Conservation (phyloP, 2,113 vertebrate genomes). For the Hippocampus guttulatus region DNA sequence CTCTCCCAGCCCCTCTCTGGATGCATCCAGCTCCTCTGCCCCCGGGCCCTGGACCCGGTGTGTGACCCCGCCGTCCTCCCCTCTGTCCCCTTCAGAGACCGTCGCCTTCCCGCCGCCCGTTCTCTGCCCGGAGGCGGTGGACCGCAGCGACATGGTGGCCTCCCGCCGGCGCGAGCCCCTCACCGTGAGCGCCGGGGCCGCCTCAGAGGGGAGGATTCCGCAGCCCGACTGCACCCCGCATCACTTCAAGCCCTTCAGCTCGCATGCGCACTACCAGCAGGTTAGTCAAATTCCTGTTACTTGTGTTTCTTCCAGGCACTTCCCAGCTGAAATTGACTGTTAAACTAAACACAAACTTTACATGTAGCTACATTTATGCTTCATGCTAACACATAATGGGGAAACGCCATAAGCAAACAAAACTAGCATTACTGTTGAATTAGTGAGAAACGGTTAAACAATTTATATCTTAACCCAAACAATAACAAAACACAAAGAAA, state of each 20-base stretch:
- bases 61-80: constrained; percentile 48
- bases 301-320: not conserved
- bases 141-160: constrained; percentile 93
- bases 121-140: constrained; percentile 73
- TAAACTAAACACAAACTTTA: not conserved
- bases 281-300: constrained; percentile 33
- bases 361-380: not conserved
- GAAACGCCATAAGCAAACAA: not conserved
- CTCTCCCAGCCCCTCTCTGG: constrained; percentile 70
- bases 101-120: constrained; percentile 40
- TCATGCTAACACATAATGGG: not conserved
- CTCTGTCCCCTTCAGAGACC: constrained; percentile 29
- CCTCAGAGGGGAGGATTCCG: constrained; percentile 81
- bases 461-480: not conserved
- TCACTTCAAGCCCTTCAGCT: constrained; percentile 96
- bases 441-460: not conserved
- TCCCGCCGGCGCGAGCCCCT: constrained; percentile 79
- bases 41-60: constrained; percentile 69
- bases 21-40: constrained; percentile 67
- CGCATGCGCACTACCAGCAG: constrained; percentile 92
- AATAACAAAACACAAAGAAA: not conserved
- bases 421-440: not conserved
- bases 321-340: not conserved
- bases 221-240: constrained; percentile 68
- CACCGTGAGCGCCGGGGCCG: constrained; percentile 80